A percentile compares a stretch with the other conserved stretches of the same genome.
These are phyloP conservation scores for Ctena decussata DNA, from an alignment of 2,888 invertebrate species.

Conservation along the genomic window DNA sequence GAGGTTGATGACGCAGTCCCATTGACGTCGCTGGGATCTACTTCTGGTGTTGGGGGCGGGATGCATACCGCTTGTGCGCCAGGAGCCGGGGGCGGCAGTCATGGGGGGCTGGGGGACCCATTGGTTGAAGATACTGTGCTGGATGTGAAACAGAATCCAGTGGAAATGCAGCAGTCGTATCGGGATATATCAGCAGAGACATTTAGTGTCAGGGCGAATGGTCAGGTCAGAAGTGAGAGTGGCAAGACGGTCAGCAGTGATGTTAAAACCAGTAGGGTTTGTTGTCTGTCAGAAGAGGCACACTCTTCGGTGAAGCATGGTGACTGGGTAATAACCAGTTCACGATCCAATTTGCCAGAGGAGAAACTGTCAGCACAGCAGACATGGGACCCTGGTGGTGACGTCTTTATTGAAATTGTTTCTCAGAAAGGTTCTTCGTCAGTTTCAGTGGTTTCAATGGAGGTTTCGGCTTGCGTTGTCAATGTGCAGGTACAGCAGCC, in stretches of 20 bases:
- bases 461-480: neutral
- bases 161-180: neutral
- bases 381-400: too few relatives aligned
- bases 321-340: too few relatives aligned
- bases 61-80: neutral
- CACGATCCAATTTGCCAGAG: too few relatives aligned
- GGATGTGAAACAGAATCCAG: neutral
- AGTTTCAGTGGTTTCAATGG: too few relatives aligned
- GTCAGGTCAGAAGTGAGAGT: neutral
- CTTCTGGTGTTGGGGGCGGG: neutral
- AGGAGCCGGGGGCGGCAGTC: neutral
- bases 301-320: too few relatives aligned
- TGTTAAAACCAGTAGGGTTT: neutral
- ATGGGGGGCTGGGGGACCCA: neutral
- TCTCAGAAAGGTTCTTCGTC: too few relatives aligned
- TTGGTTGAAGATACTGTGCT: neutral
- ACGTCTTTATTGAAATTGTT: too few relatives aligned
- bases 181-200: neutral
- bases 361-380: too few relatives aligned
- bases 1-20: slow-evolving; percentile 25
- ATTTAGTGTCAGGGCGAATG: neutral
- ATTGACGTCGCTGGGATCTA: slow-evolving; percentile 2
- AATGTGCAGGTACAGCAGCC: neutral
- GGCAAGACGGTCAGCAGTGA: neutral
- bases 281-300: neutral